Percentiles rank a stretch among this genome's conserved stretches.
These are phyloP conservation scores for Hypsopygia costalis DNA, from an alignment of 2,888 invertebrate species.

Conservation along the genomic window DNA sequence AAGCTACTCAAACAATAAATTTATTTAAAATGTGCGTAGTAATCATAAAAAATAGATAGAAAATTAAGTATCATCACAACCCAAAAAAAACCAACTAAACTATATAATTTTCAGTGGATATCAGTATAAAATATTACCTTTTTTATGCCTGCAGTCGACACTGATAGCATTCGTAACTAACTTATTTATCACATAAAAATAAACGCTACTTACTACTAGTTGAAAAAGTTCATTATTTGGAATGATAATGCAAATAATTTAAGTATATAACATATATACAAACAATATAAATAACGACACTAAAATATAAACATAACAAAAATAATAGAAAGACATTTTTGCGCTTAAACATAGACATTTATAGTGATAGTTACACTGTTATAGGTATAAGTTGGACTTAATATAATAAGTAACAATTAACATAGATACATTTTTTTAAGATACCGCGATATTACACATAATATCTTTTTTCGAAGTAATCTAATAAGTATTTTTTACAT, in stretches of 20 bases:
- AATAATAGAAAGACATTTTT: not conserved
- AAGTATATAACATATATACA: too few species aligned
- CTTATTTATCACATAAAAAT: not conserved
- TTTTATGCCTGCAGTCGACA: not conserved
- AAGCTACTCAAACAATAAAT: too few species aligned
- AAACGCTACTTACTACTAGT: not conserved
- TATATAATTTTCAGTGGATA: not conserved
- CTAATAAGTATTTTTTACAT: too few species aligned
- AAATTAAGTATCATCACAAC: not conserved
- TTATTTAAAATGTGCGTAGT: too few species aligned
- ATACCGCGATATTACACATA: too few species aligned
- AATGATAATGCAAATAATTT: not conserved
- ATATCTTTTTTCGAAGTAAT: too few species aligned
- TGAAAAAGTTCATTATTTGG: not conserved
- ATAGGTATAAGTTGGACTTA: too few species aligned
- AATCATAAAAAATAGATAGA: too few species aligned
- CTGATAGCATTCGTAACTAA: not conserved
- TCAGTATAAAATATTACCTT: not conserved
- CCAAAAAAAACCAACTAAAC: not conserved
- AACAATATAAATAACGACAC: conserved; percentile 1
- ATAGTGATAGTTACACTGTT: too few species aligned
- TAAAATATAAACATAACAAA: not conserved
- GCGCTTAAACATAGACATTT: too few species aligned
- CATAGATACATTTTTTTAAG: too few species aligned
- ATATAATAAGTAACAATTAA: too few species aligned